Conservation (phyloP, 2,888 invertebrate genomes). For the Xestia c-nigrum region DNA sequence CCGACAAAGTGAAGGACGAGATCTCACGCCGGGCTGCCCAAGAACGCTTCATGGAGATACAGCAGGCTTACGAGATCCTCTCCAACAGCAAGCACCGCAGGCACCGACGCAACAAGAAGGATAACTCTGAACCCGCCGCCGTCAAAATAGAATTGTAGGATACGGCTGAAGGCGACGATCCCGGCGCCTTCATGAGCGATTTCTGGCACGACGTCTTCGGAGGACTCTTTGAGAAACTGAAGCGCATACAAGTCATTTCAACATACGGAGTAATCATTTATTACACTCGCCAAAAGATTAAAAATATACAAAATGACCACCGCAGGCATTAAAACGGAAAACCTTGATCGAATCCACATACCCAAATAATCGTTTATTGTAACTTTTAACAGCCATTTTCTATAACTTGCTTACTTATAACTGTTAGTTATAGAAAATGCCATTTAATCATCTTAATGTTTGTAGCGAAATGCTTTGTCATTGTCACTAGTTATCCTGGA, state of each 20-base stretch:
- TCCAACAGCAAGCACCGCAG: constrained; percentile 95
- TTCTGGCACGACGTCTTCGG: constrained; percentile 29
- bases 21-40: constrained; percentile 93
- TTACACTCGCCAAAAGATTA: neutral
- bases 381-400: neutral
- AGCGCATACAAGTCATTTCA: neutral
- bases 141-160: constrained; percentile 65
- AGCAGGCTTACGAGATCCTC: constrained; percentile 97
- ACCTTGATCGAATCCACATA: constrained; percentile 1
- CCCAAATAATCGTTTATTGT: neutral
- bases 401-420: too few species aligned
- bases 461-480: neutral
- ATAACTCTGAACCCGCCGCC: constrained; percentile 83
- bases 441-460: neutral
- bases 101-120: constrained; percentile 93
- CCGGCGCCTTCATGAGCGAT: constrained; percentile 36
- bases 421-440: too few species aligned
- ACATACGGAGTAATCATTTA: neutral
- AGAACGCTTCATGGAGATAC: constrained; percentile 97
- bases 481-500: neutral
- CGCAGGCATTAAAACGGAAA: neutral
- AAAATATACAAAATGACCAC: neutral
- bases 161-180: constrained; percentile 3
- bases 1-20: constrained; percentile 96
- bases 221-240: neutral